Conservation (phyloP, 2,888 invertebrate genomes). For the Clanis bilineata region DNA sequence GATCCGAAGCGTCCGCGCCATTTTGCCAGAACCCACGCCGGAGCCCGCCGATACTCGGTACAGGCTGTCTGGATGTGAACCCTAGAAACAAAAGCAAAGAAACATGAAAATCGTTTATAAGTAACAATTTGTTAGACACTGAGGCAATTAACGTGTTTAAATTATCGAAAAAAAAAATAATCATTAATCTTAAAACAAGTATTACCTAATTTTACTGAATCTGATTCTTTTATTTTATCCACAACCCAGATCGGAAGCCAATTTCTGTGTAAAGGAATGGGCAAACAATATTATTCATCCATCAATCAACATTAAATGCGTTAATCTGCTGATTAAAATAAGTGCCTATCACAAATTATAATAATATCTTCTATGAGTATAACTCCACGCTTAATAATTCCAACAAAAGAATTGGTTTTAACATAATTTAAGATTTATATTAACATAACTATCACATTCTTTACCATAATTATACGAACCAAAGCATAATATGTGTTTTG, state of each 20-base stretch:
- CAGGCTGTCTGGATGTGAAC: constrained; percentile 77
- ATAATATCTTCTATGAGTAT: neutral
- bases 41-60: constrained; percentile 63
- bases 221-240: too few relatives aligned
- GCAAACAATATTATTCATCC: neutral
- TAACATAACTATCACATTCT: constrained; percentile 23
- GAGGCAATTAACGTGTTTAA: too few relatives aligned
- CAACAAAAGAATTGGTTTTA: neutral
- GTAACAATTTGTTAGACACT: too few relatives aligned
- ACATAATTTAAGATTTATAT: neutral
- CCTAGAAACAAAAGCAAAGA: constrained; percentile 51
- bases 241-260: neutral
- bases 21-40: constrained; percentile 45
- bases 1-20: constrained; percentile 57
- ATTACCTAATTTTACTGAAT: too few relatives aligned
- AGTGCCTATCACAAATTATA: neutral
- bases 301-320: too few relatives aligned
- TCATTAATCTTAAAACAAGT: neutral
- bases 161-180: neutral
- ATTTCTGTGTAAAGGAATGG: neutral
- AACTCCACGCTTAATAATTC: too few relatives aligned
- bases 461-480: constrained; percentile 37
- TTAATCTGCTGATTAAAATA: too few relatives aligned
- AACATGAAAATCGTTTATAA: neutral
- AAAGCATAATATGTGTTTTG: constrained; percentile 25